Evolutionary conservation across 2,113 vertebrate genomes (phyloP), one percentile per base, ranked within the genome.

Genomic region (Acrocephalus arundinaceus): DNA sequence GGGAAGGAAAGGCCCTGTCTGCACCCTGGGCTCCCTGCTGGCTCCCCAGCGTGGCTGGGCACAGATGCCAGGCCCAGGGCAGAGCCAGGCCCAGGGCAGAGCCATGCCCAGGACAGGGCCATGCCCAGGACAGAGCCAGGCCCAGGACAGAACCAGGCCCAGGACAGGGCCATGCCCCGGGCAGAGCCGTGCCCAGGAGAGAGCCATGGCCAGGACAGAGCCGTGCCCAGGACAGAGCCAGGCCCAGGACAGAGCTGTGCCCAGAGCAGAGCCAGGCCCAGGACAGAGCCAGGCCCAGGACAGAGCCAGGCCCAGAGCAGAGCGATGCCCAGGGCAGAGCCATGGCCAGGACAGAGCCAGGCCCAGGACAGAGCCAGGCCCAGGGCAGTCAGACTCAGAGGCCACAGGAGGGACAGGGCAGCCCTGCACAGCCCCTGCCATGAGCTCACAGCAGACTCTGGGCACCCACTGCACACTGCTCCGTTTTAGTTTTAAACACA

Each of bases 331-430:
- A 43, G 41, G 41, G 12, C 41, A 43, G 41, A 43, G 41, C 41
- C 5, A 13, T 43, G 41, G 11, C 41, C 41, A 43, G 41, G 41
- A 15, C 63, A 14, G 16, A 33, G 48, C 48, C 23, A 11, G 23
- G 24, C 49, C 49, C 24, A 14, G 24, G 24, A 3, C 49, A 31
- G 17, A 31, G 30, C 54, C 28, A 16, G 33, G 2, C 4, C 11
- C 18, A 1, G 68, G 79, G 8, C 70, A 15, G 17, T 16, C 1
- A 1, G 52, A 15, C 15, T 16, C 1, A 1, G 52, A 9, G 48
- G 28, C 31, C 11, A 9, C 1, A 2, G 2, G 4, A 51, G 12
- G 28, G 21, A 43, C 1, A 4, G 52, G 13, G 15, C 0, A 0
- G 43, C 41, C 16, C 0, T 1, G 1, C 51, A 8, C 3, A 0